These are phyloP conservation scores for Drosophila sechellia DNA, from an alignment of 1,140 invertebrate species.

Conservation along the genomic window DNA sequence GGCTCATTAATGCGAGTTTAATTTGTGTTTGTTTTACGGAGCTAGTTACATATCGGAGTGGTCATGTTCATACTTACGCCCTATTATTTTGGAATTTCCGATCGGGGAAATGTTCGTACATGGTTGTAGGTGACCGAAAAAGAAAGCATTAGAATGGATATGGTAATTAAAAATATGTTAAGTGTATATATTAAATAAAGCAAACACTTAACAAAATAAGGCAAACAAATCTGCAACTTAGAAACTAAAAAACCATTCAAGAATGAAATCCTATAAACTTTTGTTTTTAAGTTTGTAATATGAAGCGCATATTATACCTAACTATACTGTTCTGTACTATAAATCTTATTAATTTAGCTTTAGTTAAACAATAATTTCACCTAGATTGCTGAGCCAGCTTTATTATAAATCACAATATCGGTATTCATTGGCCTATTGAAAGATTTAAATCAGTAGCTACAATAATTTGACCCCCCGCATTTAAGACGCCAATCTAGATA, in stretches of 20 bases:
- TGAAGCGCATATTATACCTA: no score
- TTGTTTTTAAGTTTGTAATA: not conserved
- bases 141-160: slow-evolving; percentile 28
- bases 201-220: no score
- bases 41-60: slow-evolving; percentile 30
- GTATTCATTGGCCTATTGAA: not conserved
- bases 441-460: slow-evolving; percentile 7
- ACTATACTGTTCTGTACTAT: no score
- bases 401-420: not conserved
- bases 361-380: not conserved
- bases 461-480: slow-evolving; percentile 20
- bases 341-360: no score
- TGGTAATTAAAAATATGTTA: slow-evolving; percentile 21
- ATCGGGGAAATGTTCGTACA: slow-evolving; percentile 23
- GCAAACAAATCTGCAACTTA: no score
- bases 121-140: slow-evolving; percentile 40
- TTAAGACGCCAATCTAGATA: slow-evolving; percentile 17
- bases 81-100: slow-evolving; percentile 20
- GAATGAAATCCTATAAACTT: not conserved
- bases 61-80: slow-evolving; percentile 68
- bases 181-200: no score
- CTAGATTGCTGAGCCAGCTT: not conserved
- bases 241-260: no score
- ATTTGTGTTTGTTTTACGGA: slow-evolving; percentile 73
- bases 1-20: slow-evolving; percentile 63